Evolutionary conservation across 2,888 invertebrate species (phyloP).

Genomic region (Drosophila quinaria): DNA sequence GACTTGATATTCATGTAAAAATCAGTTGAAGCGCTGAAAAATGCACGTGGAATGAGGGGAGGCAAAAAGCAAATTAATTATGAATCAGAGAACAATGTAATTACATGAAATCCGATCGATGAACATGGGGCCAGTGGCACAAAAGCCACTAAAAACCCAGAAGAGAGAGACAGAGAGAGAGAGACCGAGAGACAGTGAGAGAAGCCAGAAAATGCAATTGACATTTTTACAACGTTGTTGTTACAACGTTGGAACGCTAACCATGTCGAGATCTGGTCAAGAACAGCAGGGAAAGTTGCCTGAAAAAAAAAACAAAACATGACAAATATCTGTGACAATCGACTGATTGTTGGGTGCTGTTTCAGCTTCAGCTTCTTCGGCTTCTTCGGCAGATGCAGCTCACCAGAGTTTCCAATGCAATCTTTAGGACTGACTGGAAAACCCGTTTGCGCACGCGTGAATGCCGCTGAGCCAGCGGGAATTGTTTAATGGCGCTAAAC

Average conservation of each 20-base stretch:
- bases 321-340: constrained; percentile 82
- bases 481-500: constrained; percentile 79
- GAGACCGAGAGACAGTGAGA: constrained; percentile 21
- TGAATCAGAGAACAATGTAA: constrained; percentile 84
- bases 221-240: constrained; percentile 79
- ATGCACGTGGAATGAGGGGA: constrained; percentile 46
- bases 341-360: constrained; percentile 72
- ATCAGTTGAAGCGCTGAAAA: constrained; percentile 65
- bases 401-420: constrained; percentile 1
- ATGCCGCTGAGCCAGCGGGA: constrained; percentile 82
- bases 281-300: constrained; percentile 76
- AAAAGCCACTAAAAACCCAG: constrained; percentile 44
- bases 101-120: constrained; percentile 84
- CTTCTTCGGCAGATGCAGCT: constrained; percentile 14
- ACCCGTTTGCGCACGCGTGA: constrained; percentile 80
- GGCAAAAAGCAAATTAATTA: constrained; percentile 75
- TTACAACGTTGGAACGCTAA: constrained; percentile 57
- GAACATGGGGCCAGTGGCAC: constrained; percentile 66
- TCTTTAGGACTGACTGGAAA: constrained; percentile 13
- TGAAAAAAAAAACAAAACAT: constrained; percentile 56
- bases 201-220: constrained; percentile 72
- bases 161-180: constrained; percentile 9
- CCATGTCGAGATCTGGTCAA: constrained; percentile 58
- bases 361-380: constrained; percentile 14
- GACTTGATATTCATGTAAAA: constrained; percentile 72